These are phyloP conservation scores for Myotis daubentonii DNA, from an alignment of 2,797 vertebrate species.

Conservation along the genomic window DNA sequence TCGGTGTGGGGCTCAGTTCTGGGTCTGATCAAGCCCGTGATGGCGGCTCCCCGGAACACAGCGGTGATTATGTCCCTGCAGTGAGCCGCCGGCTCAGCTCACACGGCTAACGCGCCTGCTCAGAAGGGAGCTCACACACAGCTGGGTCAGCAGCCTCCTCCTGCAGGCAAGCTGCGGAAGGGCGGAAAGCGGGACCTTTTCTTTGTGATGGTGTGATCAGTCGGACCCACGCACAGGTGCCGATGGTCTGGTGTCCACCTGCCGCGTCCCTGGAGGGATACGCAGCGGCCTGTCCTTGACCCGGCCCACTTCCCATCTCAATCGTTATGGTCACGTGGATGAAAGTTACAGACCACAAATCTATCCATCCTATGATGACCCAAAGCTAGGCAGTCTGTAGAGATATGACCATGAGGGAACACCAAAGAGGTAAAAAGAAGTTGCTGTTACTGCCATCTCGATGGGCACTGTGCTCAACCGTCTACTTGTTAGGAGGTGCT, in stretches of 20 bases:
- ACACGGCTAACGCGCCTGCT: not conserved
- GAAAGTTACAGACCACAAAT: not conserved
- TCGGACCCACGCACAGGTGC: not conserved
- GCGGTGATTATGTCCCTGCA: not conserved
- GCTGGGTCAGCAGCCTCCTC: too few species aligned
- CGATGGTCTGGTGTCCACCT: not conserved
- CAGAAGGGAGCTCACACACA: not conserved
- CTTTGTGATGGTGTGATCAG: not conserved
- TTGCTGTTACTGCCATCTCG: not conserved
- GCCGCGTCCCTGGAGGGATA: not conserved
- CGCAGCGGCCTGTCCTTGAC: not conserved
- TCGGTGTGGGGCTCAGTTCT: not conserved
- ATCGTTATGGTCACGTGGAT: not conserved
- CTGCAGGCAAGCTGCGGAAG: not conserved
- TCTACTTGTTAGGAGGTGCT: not conserved
- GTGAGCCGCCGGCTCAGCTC: not conserved
- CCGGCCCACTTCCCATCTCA: not conserved
- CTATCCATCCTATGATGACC: not conserved
- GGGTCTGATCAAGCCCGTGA: not conserved
- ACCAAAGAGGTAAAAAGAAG: not conserved
- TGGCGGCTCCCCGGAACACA: not conserved
- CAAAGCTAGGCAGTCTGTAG: not conserved
- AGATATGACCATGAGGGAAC: not conserved
- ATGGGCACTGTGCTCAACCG: not conserved
- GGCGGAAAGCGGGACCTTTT: not conserved